Evolutionary conservation across 2,113 vertebrate species (phyloP).

Genomic region (Bujurquina vittata): DNA sequence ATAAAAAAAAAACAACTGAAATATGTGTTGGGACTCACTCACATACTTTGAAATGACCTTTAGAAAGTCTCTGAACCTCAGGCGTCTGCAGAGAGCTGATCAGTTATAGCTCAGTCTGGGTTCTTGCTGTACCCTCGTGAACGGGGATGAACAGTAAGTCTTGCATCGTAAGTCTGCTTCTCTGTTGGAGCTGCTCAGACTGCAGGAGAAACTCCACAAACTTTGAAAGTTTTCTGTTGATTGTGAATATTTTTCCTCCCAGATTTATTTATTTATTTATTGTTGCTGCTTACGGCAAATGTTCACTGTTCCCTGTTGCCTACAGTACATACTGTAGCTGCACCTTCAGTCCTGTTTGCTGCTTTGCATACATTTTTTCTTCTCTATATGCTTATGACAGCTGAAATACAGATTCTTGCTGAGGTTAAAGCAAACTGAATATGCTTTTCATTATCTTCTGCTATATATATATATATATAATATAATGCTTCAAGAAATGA

Average conservation of each 20-base stretch:
- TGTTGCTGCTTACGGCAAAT: background rate
- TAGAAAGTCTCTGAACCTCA: background rate
- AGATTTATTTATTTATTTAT: background rate
- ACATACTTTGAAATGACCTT: background rate
- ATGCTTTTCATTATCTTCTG: background rate
- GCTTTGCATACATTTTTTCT: background rate
- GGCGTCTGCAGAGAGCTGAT: background rate
- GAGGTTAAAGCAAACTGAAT: background rate
- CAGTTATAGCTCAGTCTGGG: background rate
- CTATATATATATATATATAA: background rate
- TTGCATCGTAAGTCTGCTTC: background rate
- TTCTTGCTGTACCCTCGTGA: background rate
- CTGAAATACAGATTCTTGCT: background rate
- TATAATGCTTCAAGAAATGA: background rate
- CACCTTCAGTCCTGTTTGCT: background rate
- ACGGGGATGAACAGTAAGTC: background rate
- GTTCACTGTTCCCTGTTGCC: background rate
- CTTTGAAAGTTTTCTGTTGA: conserved; percentile 14
- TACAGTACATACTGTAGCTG: background rate
- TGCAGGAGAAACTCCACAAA: background rate
- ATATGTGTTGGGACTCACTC: background rate
- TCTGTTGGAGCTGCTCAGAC: background rate
- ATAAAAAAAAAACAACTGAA: background rate
- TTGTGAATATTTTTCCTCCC: conserved; percentile 2
- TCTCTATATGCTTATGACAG: background rate